A percentile compares a stretch with the other conserved stretches of the same genome.
phyloP scores from a whole-genome alignment of 2,113 vertebrate species.

The Rhinolophus ferrumequinum region DNA sequence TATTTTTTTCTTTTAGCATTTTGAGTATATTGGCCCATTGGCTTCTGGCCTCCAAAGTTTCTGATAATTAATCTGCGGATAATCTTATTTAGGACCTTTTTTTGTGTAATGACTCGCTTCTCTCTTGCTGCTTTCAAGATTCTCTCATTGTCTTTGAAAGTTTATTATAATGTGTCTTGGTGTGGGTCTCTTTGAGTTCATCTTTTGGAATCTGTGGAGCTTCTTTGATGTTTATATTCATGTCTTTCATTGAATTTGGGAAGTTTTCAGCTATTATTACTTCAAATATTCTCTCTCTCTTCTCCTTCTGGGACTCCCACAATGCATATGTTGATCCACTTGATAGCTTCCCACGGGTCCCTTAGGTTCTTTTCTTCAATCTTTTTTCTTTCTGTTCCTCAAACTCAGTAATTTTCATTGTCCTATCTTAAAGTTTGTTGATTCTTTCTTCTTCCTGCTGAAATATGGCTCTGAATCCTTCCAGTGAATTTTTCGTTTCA shows the following conservation, averaged over 20 bases:
- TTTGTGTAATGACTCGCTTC: neutral
- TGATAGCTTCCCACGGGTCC: neutral
- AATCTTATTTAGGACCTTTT: neutral
- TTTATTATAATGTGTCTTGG: neutral
- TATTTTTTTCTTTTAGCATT: neutral
- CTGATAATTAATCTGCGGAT: neutral
- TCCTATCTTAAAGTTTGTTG: neutral
- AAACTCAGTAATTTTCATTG: neutral
- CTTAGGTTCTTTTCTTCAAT: neutral
- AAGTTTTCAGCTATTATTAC: neutral
- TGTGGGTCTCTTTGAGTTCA: neutral
- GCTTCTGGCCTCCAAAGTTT: neutral
- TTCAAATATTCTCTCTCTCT: neutral
- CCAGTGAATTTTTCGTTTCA: neutral
- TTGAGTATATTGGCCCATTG: neutral
- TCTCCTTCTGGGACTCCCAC: neutral
- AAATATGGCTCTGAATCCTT: neutral
- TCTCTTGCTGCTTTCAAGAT: neutral
- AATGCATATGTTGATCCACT: neutral
- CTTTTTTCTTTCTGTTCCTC: neutral
- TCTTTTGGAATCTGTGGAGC: neutral
- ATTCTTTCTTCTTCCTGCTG: neutral
- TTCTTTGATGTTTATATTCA: neutral
- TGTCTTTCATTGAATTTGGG: neutral
- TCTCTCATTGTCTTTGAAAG: neutral